These are phyloP conservation scores for Drosophila paranaensis DNA, from an alignment of 2,888 invertebrate genomes.

Conservation along the genomic window DNA sequence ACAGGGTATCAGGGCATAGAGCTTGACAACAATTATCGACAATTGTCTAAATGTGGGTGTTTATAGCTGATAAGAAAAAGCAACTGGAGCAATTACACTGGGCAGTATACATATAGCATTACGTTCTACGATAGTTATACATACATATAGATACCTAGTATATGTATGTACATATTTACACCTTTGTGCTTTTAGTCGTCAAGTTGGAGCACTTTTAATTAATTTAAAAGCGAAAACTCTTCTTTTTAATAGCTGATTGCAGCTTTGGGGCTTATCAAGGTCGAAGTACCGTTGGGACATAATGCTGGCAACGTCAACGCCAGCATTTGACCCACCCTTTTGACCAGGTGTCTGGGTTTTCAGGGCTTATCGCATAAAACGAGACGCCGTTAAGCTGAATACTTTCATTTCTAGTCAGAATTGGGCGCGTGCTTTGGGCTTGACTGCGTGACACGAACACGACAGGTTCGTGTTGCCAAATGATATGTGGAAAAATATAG, in stretches of 20 bases:
- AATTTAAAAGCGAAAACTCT: conserved; percentile 52
- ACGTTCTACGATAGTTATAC: conserved; percentile 1
- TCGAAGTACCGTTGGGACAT: conserved; percentile 45
- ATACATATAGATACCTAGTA: not conserved
- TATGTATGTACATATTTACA: not conserved
- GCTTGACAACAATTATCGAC: conserved; percentile 9
- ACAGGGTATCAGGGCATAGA: conserved; percentile 18
- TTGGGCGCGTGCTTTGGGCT: conserved; percentile 5
- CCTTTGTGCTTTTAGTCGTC: not conserved
- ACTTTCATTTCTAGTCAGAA: conserved; percentile 1
- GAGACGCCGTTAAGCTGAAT: not conserved
- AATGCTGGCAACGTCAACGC: conserved; percentile 19
- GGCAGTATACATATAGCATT: conserved; percentile 16
- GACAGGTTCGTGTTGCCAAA: not conserved
- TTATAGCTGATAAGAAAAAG: conserved; percentile 29
- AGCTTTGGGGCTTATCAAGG: conserved; percentile 28
- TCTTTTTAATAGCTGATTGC: conserved; percentile 59
- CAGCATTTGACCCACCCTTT: conserved; percentile 28
- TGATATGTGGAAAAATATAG: too few relatives aligned
- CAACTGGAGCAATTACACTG: conserved; percentile 5
- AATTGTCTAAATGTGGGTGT: conserved; percentile 42
- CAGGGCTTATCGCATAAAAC: conserved; percentile 4
- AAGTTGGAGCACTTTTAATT: conserved; percentile 46
- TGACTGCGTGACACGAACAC: conserved; percentile 1
- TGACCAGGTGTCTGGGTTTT: not conserved